phyloP scores from a whole-genome alignment of 2,888 invertebrate species.

The Agriotes lineatus region DNA sequence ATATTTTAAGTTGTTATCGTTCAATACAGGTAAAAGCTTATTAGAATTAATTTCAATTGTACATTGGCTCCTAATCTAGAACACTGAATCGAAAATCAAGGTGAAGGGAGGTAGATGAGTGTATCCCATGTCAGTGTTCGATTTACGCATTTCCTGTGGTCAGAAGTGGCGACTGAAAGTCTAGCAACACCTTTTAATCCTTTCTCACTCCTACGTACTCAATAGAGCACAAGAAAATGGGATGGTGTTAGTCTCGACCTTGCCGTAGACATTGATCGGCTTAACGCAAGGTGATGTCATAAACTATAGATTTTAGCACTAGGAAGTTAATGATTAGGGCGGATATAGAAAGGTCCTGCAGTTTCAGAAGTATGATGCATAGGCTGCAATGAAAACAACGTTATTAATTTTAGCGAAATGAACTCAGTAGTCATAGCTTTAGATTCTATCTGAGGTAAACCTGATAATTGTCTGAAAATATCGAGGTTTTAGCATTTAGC shows the following conservation, averaged over 20 bases:
- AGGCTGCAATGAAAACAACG: constrained; percentile 9
- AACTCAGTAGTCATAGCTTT: neutral
- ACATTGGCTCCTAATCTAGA: no score
- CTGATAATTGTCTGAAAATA: constrained; percentile 16
- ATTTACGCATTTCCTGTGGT: constrained; percentile 13
- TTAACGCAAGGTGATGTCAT: constrained; percentile 28
- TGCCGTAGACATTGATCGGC: constrained; percentile 33
- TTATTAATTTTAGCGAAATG: constrained; percentile 2
- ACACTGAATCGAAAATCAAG: constrained; percentile 2
- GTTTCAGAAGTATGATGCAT: no score
- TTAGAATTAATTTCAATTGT: no score
- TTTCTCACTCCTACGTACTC: constrained; percentile 9
- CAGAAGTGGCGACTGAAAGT: constrained; percentile 13
- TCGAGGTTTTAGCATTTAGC: constrained; percentile 12
- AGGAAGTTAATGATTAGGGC: constrained; percentile 11
- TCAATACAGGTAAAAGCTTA: no score
- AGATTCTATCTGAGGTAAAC: constrained; percentile 16
- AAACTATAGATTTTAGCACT: constrained; percentile 3
- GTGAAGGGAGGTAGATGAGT: neutral
- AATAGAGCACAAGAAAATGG: neutral
- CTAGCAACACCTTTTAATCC: constrained; percentile 5
- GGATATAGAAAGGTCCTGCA: neutral
- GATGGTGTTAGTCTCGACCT: constrained; percentile 10
- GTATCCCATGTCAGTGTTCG: constrained; percentile 2
- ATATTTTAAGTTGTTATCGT: no score